Evolutionary conservation across 2,888 invertebrate species (phyloP), one percentile per base, ranked within the genome.

Genomic region (Elgonia sp.): DNA sequence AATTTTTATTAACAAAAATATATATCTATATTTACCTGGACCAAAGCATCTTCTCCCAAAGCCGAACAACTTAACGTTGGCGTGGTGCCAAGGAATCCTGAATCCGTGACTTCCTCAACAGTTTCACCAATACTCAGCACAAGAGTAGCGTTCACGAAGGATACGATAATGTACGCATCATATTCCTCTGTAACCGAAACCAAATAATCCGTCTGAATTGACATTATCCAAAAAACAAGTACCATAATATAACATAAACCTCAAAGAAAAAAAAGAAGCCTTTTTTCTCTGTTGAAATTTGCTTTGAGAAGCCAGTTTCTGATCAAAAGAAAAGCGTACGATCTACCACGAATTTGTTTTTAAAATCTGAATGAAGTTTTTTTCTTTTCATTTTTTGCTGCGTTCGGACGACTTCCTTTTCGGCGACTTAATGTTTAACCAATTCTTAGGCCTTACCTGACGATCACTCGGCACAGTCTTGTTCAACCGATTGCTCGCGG

Each of bases 91-190:
- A 99, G 96, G 95, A 99, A 99, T 63, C 99, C 99, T 89, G 99
- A 99, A 95, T 99, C 99, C 0, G 99, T 99, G 37, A 99, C 99
- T 97, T 99, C 99, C 95, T 99, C 99, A n/a, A 99, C 99, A 16
- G 99, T 99, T 95, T 99, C 99, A 91, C 99, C 99, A 94, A 99
- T 99, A 92, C 99, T 99, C 93, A 99, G 96, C 90, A 99, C 99
- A 93, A 99, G 96, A 18, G 99, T 99, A 91, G 99, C 99, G 94
- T 98, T 98, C 89, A 99, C 98, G 97, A 99, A 99, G 73, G 99
- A 99, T 92, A 99, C 99, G 95, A 99, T 99, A 96, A 99, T 99
- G 96, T 99, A 99, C 77, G 99, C 98, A 96, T 99, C 99, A 96
- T 96, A 99, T 94, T 98, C 98, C 96, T 99, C 99, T 99, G 97